Percentiles rank a stretch among this genome's conserved stretches.
These are phyloP conservation scores for Drosophila dives DNA, from an alignment of 2,888 invertebrate species.

Conservation along the genomic window DNA sequence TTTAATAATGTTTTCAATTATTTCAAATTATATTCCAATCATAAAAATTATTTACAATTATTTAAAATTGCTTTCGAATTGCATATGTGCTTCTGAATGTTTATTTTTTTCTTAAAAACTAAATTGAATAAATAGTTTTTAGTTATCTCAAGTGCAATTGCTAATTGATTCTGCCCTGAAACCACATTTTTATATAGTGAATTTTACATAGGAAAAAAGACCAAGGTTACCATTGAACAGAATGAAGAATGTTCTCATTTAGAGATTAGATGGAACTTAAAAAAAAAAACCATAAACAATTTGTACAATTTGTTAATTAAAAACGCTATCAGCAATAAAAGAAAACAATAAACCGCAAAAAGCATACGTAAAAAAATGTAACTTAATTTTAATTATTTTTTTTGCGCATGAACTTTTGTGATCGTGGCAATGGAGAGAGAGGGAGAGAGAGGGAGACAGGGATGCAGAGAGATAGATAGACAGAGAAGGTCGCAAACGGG, in stretches of 20 bases:
- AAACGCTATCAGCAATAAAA: slow-evolving; percentile 24
- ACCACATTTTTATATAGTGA: neutral
- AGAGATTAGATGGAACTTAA: slow-evolving; percentile 39
- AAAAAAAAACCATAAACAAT: slow-evolving; percentile 3
- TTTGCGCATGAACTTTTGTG: slow-evolving; percentile 62
- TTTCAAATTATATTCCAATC: neutral
- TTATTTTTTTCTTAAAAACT: neutral
- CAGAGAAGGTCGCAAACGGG: slow-evolving; percentile 18
- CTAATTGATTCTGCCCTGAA: neutral
- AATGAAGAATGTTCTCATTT: slow-evolving; percentile 14
- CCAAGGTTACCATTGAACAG: slow-evolving; percentile 1
- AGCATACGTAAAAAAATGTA: slow-evolving; percentile 18
- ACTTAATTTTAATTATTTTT: slow-evolving; percentile 7
- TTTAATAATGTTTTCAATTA: neutral
- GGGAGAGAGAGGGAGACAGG: neutral
- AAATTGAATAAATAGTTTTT: slow-evolving; percentile 1
- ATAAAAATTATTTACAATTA: neutral
- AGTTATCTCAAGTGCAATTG: slow-evolving; percentile 11
- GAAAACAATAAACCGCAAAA: slow-evolving; percentile 23
- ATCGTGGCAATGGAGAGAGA: slow-evolving; percentile 70
- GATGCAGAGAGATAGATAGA: neutral
- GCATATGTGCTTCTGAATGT: neutral
- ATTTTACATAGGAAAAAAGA: neutral
- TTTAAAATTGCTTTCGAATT: neutral
- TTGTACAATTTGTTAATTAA: slow-evolving; percentile 40